Conservation (phyloP, 2,888 invertebrate genomes). For the Griposia aprilina region DNA sequence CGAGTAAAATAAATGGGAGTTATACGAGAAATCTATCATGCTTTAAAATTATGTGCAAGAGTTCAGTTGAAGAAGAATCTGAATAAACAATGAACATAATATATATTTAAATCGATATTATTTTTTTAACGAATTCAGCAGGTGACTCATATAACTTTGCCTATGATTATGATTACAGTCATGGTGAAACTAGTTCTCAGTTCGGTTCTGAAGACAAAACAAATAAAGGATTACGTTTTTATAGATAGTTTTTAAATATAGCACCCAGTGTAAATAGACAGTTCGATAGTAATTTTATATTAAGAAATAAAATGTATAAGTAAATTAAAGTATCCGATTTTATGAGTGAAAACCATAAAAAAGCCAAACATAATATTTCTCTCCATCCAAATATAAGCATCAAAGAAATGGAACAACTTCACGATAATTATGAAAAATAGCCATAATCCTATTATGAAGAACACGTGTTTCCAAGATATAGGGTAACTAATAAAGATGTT, state of each 20-base stretch:
- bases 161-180: neutral
- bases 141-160: neutral
- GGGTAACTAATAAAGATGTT: constrained; percentile 46
- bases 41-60: neutral
- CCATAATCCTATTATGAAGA: constrained; percentile 12
- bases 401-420: constrained; percentile 7
- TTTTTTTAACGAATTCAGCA: neutral
- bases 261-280: neutral
- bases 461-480: constrained; percentile 48
- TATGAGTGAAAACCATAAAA: neutral
- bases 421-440: constrained; percentile 8
- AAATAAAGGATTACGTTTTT: neutral
- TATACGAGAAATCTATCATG: neutral
- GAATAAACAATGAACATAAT: neutral
- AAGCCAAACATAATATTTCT: neutral
- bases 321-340: neutral
- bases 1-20: neutral
- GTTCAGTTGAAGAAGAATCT: neutral
- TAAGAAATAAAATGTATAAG: neutral
- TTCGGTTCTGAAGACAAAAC: neutral
- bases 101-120: too few relatives aligned
- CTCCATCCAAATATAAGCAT: neutral
- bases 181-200: too few relatives aligned
- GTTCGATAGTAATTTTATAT: neutral
- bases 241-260: neutral